These are phyloP conservation scores for Amblyopsis rosae DNA, from an alignment of 2,113 vertebrate genomes.

Conservation along the genomic window DNA sequence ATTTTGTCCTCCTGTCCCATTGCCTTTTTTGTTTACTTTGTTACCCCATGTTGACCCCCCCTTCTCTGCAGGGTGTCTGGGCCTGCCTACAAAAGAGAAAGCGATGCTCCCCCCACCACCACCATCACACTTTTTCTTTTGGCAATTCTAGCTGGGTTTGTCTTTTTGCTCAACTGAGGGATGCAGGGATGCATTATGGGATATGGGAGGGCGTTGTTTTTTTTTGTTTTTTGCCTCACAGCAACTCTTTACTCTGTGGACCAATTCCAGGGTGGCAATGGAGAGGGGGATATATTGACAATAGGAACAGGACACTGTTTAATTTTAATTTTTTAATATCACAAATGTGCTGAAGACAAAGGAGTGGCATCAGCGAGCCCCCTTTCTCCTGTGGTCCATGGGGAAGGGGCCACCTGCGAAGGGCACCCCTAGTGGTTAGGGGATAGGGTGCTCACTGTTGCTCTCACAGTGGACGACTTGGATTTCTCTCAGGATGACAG, in stretches of 20 bases:
- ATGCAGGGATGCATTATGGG: constrained; percentile 66
- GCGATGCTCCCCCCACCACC: constrained; percentile 6
- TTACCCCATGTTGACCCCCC: constrained; percentile 16
- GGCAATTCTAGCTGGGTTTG: constrained; percentile 33
- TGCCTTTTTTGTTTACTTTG: constrained; percentile 13
- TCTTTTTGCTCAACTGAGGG: constrained; percentile 45
- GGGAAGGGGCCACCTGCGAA: not conserved
- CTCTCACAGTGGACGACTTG: constrained; percentile 67
- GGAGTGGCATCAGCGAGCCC: constrained; percentile 13
- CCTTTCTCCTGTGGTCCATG: not conserved
- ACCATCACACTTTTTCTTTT: constrained; percentile 23
- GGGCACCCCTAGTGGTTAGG: not conserved
- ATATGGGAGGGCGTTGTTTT: constrained; percentile 28
- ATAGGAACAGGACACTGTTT: constrained; percentile 32
- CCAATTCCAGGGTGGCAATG: constrained; percentile 83
- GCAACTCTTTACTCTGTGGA: constrained; percentile 85
- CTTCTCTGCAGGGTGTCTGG: not conserved
- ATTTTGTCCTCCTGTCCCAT: constrained; percentile 22
- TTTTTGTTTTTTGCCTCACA: constrained; percentile 49
- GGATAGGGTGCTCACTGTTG: constrained; percentile 25
- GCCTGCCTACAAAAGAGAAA: no score
- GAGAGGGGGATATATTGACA: constrained; percentile 26
- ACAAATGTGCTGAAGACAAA: constrained; percentile 57
- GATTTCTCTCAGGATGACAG: constrained; percentile 75
- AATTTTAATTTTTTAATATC: constrained; percentile 68